Percentiles rank a stretch among this genome's conserved stretches.
Conservation (phyloP, 2,888 invertebrate species). For the Bembecia ichneumoniformis region DNA sequence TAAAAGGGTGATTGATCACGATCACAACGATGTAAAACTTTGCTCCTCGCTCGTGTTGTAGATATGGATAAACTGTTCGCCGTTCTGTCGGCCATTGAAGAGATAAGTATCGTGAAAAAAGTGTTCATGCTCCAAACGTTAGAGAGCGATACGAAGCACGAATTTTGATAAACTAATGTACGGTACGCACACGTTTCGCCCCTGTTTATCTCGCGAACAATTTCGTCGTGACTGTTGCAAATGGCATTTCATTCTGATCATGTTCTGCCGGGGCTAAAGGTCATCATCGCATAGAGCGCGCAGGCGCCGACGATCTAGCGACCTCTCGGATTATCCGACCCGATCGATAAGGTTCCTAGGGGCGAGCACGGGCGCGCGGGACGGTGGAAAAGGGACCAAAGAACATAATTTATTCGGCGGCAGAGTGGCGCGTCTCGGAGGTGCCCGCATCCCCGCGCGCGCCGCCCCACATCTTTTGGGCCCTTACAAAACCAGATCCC, state of each 20-base stretch:
- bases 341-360: conserved; percentile 54
- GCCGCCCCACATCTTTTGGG: conserved; percentile 12
- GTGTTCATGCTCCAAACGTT: background rate
- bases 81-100: conserved; percentile 16
- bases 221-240: conserved; percentile 49
- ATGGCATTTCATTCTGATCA: conserved; percentile 43
- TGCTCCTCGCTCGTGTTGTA: conserved; percentile 24
- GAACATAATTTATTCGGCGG: conserved; percentile 69
- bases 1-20: conserved; percentile 44
- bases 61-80: conserved; percentile 26
- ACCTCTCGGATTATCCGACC: conserved; percentile 61
- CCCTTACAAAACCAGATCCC: conserved; percentile 44
- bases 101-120: conserved; percentile 15
- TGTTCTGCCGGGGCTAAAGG: conserved; percentile 31
- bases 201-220: conserved; percentile 20
- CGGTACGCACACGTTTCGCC: conserved; percentile 16
- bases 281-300: conserved; percentile 34
- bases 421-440: conserved; percentile 63
- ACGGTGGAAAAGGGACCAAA: conserved; percentile 30
- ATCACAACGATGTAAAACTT: conserved; percentile 31
- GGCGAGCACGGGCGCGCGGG: conserved; percentile 23
- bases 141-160: background rate
- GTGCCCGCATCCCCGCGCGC: conserved; percentile 38
- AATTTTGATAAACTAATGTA: background rate
- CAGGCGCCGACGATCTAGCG: conserved; percentile 46